Base-by-base conservation (phyloP, 2,888 invertebrate species). In the Desoria tigrina region DNA sequence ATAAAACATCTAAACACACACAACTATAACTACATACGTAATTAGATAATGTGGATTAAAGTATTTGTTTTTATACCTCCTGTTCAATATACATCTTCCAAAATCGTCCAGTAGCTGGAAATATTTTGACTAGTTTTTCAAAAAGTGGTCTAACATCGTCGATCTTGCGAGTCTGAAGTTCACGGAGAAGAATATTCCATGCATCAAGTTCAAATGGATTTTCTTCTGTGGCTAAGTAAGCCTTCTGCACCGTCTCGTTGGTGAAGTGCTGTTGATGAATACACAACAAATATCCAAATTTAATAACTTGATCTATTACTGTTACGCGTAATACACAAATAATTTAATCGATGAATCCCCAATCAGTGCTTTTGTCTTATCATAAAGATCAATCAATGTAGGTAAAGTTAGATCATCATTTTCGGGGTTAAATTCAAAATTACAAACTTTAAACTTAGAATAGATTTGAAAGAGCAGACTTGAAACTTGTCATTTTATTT, bases 31-130 rank as follows among this genome's bases (percentile, higher is more conserved):
- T n/a, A n/a, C n/a, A n/a, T n/a, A n/a, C n/a, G n/a, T n/a, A n/a
- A n/a, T n/a, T n/a, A n/a, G n/a, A n/a, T n/a, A n/a, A n/a, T n/a
- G n/a, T 39, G 39, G 39, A 39, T 39, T 39, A 9, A 23, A n/a
- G n/a, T n/a, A n/a, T n/a, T n/a, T n/a, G n/a, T n/a, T n/a, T n/a
- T n/a, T n/a, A 78, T 81, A 92, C 92, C 89, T 97, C 96, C 83
- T 95, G 94, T 79, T 97, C 96, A 77, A 97, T 96, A 82, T 95
- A 99, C 76, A 97, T 92, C 83, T 96, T 95, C 99, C 99, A 99
- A 80, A 92, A 99, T 65, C 96, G 86, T 1, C 98, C 99, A 4
- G 96, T 92, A 39, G 94, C 95, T 0, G 98, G 96, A 79, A 98
- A 99, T 6, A 94, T 92, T 1, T 86, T 82, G 0, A 99, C 92